Evolutionary conservation across 2,888 invertebrate genomes (phyloP).

Genomic region (Merodon equestris): DNA sequence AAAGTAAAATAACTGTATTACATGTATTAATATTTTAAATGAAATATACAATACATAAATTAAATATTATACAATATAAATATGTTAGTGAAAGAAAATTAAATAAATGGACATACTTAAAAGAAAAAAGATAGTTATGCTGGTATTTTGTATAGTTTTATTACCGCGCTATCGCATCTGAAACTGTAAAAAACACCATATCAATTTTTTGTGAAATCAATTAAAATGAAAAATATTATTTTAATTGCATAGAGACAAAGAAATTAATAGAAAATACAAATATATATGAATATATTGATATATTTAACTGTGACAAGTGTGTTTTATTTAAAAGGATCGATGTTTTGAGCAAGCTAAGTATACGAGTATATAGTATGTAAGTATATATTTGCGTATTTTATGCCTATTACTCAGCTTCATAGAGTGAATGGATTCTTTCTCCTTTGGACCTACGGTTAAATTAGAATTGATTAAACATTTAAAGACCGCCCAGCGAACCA

Average conservation of each 20-base stretch:
- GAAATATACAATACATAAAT: neutral
- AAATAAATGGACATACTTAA: constrained; percentile 6
- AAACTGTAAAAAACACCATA: constrained; percentile 67
- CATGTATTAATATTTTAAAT: neutral
- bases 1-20: too few relatives aligned
- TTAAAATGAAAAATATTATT: constrained; percentile 37
- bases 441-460: too few relatives aligned
- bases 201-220: constrained; percentile 59
- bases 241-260: constrained; percentile 41
- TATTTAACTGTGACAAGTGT: constrained; percentile 51
- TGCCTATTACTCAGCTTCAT: too few relatives aligned
- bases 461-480: too few relatives aligned
- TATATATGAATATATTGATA: constrained; percentile 50
- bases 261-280: constrained; percentile 30
- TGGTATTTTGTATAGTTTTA: constrained; percentile 67
- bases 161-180: constrained; percentile 65
- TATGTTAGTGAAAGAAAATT: neutral
- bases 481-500: too few relatives aligned
- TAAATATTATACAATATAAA: constrained; percentile 12
- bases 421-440: too few relatives aligned
- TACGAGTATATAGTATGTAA: too few relatives aligned
- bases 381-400: too few relatives aligned
- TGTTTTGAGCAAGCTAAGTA: too few relatives aligned
- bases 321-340: constrained; percentile 24
- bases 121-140: constrained; percentile 42